A percentile compares a stretch with the other conserved stretches of the same genome.
Conservation (phyloP, 2,113 vertebrate species). For the Bungarus multicinctus region DNA sequence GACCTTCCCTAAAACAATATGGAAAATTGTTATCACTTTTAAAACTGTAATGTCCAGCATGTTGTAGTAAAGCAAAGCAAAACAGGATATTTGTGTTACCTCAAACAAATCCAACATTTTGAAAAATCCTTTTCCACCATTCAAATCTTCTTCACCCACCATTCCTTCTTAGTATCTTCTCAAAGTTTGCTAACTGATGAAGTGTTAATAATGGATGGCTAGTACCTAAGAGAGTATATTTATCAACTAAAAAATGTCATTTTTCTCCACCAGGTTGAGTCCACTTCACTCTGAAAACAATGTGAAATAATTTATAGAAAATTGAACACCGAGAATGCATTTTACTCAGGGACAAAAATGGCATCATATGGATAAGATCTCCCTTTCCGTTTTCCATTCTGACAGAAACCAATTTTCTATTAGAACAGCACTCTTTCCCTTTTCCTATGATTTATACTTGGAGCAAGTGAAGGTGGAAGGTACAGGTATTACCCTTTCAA, state of each 20-base stretch:
- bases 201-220: background rate
- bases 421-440: slow-evolving; percentile 35
- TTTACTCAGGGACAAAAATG: slow-evolving; percentile 38
- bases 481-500: slow-evolving; percentile 52
- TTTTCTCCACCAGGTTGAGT: background rate
- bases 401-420: slow-evolving; percentile 46
- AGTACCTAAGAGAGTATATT: background rate
- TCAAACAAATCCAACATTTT: background rate
- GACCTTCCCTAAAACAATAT: background rate
- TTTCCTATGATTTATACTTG: slow-evolving; percentile 58
- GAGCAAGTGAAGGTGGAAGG: slow-evolving; percentile 50
- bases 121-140: background rate
- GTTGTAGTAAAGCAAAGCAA: background rate
- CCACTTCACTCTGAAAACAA: slow-evolving; percentile 13
- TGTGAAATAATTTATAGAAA: slow-evolving; percentile 4
- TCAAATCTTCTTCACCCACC: background rate
- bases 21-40: background rate
- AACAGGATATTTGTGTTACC: background rate
- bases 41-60: background rate
- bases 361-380: slow-evolving; percentile 37
- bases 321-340: background rate
- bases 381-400: slow-evolving; percentile 43
- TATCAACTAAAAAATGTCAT: background rate
- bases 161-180: background rate
- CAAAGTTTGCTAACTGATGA: background rate